Evolutionary conservation across 2,888 invertebrate genomes (phyloP).

Genomic region (Drosophila subquinaria): DNA sequence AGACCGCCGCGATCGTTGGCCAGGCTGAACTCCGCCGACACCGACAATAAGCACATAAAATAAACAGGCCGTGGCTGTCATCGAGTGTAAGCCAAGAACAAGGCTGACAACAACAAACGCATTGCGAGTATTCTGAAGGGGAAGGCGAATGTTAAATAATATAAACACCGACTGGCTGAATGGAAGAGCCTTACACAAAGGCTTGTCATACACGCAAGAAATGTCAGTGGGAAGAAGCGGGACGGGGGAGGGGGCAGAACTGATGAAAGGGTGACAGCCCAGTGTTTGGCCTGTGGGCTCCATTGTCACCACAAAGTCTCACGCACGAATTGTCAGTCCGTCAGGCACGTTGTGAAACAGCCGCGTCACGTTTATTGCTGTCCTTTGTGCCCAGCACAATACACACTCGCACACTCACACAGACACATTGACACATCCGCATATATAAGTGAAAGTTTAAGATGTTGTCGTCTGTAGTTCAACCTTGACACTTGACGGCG

Average conservation of each 20-base stretch:
- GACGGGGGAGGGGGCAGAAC: not conserved
- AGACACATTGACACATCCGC: not conserved
- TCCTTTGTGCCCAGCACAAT: constrained; percentile 64
- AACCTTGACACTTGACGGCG: constrained; percentile 72
- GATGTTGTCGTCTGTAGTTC: constrained; percentile 60
- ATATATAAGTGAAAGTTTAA: constrained; percentile 63
- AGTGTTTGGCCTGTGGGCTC: constrained; percentile 36
- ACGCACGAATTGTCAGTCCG: constrained; percentile 77
- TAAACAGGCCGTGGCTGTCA: constrained; percentile 40
- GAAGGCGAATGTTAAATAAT: constrained; percentile 71
- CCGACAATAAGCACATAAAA: too few relatives aligned
- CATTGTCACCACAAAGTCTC: constrained; percentile 44
- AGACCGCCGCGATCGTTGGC: constrained; percentile 39
- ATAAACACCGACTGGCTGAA: constrained; percentile 33
- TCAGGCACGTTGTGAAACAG: constrained; percentile 58
- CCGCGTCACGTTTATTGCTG: constrained; percentile 60
- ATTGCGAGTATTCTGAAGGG: constrained; percentile 52
- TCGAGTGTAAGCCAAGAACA: constrained; percentile 1
- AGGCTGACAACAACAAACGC: constrained; percentile 57
- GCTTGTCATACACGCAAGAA: constrained; percentile 23
- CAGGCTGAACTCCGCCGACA: constrained; percentile 41
- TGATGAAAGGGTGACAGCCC: constrained; percentile 19
- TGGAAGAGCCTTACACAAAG: constrained; percentile 31
- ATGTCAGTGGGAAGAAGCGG: constrained; percentile 9
- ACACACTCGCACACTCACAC: constrained; percentile 17